These are phyloP conservation scores for Paracyclopina nana DNA, from an alignment of 1,140 invertebrate species.

Conservation along the genomic window DNA sequence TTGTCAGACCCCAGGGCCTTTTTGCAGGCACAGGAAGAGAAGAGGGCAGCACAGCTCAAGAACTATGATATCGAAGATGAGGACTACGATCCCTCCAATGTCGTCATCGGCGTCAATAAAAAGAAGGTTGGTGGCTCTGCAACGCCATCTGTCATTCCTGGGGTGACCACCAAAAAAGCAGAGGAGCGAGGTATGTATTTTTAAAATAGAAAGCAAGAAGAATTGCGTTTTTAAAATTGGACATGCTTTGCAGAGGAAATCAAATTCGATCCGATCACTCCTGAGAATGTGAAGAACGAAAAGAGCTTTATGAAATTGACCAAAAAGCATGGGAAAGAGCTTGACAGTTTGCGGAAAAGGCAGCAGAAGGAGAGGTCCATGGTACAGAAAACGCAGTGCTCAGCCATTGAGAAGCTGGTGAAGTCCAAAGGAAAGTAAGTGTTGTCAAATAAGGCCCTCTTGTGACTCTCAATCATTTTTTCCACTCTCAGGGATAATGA, in stretches of 20 bases:
- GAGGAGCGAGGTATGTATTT: constrained; percentile 2
- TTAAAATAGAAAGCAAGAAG: neutral
- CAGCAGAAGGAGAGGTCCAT: constrained; percentile 77
- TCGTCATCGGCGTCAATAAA: too few species aligned
- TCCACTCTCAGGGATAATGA: neutral
- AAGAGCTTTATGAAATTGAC: constrained; percentile 81
- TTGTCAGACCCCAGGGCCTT: constrained; percentile 85
- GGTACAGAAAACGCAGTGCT: constrained; percentile 83
- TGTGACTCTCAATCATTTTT: too few species aligned
- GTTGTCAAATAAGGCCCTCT: neutral
- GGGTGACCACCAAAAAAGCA: neutral
- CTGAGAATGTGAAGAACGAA: constrained; percentile 68
- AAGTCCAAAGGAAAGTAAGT: constrained; percentile 29
- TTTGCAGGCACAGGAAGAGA: constrained; percentile 55
- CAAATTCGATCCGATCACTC: constrained; percentile 76
- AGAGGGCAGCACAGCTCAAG: constrained; percentile 73
- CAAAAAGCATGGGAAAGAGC: constrained; percentile 87
- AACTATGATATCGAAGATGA: constrained; percentile 76
- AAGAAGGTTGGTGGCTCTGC: too few species aligned
- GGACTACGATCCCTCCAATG: constrained; percentile 32
- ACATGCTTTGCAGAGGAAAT: constrained; percentile 32
- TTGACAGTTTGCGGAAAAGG: constrained; percentile 72
- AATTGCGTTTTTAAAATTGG: neutral
- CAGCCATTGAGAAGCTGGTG: constrained; percentile 82
- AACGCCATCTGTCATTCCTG: constrained; percentile 9